Base-by-base conservation (phyloP, 2,113 vertebrate genomes). In the Oceanodroma tethys region DNA sequence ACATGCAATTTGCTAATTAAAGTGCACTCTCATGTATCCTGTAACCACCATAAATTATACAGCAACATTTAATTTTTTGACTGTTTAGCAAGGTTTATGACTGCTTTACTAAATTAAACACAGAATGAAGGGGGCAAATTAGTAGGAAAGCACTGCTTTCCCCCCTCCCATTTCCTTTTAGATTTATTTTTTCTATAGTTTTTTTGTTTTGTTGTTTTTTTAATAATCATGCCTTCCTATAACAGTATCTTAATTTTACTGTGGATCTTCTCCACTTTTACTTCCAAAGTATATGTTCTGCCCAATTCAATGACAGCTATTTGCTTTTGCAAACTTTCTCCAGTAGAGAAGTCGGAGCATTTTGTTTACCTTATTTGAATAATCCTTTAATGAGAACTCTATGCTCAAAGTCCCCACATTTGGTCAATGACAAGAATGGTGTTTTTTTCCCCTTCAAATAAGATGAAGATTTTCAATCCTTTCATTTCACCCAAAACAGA, bases 1-100 rank as follows among this genome's bases (percentile, higher is more conserved):
- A 98, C 92, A 97, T 95, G 95, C 95, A 97, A 97, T 98, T 98
- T 97, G 93, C 96, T 98, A 98, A 98, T 98, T 98, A 98, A 98
- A 98, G 97, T 93, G 95, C 96, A 97, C 97, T 97, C 93, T 96
- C 79, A 79, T 95, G 85, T 97, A 96, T 96, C 96, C 95, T 97
- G 43, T 93, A 98, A 98, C 98, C 96, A 86, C 91, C 95, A 97
- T 98, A 97, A 97, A 98, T 98, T 98, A 98, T 96, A 97, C 94
- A 95, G 97, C 95, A 97, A 98, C 97, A 97, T 96, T 98, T 96
- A 98, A 98, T 98, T 98, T 98, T 97, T 97, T 92, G 91, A 97
- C 97, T 95, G 94, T 98, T 98, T 97, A 98, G 95, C 86, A 91
- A 96, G 18, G 88, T 96, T 97, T 98, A 95, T 72, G 94, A 97